Evolutionary conservation across 2,888 invertebrate species (phyloP), one percentile per base, ranked within the genome.

Genomic region (Halictus ligatus): DNA sequence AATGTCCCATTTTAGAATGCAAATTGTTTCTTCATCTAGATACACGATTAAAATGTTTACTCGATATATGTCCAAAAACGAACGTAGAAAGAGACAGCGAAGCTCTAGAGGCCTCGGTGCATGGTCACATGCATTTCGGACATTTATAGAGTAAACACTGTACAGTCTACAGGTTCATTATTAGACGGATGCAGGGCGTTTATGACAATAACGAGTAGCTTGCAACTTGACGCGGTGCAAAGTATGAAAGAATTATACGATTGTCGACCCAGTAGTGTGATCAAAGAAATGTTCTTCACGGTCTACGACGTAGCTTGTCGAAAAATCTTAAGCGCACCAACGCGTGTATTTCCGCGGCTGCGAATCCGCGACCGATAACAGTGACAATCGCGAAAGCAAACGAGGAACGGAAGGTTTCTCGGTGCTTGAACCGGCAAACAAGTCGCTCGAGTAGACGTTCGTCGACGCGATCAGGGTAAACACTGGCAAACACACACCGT

Each of bases 351-450:
- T 75, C 58, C 29, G 50, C 69, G n/a, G 58, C 54, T 25, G 54
- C 21, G n/a, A 81, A 76, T 75, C 75, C 40, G 40, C 64, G 8
- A 15, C 69, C 64, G 79, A 83, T 85, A 85, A 69, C 73, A 69
- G 43, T 72, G 72, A 73, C 48, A 73, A 72, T 71, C 78, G 71
- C 35, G 8, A 64, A 64, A 64, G 54, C 60, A 13, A 69, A 43
- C 40, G 35, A 21, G 29, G 21, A 69, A 12, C n/a, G n/a, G 43
- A 43, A 69, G 67, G 40, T 83, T 78, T 84, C 35, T 29, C 48
- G 29, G 10, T 40, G 10, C 40, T 13, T 54, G 58, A 67, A 50
- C 46, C 21, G 50, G 40, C 29, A 83, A 75, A 58, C 80, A 80
- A 29, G 18, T 79, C 40, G 67, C 43, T 25, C 18, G 15, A 29